Base-by-base conservation (phyloP, 1,140 invertebrate genomes). In the Saccostrea echinata region DNA sequence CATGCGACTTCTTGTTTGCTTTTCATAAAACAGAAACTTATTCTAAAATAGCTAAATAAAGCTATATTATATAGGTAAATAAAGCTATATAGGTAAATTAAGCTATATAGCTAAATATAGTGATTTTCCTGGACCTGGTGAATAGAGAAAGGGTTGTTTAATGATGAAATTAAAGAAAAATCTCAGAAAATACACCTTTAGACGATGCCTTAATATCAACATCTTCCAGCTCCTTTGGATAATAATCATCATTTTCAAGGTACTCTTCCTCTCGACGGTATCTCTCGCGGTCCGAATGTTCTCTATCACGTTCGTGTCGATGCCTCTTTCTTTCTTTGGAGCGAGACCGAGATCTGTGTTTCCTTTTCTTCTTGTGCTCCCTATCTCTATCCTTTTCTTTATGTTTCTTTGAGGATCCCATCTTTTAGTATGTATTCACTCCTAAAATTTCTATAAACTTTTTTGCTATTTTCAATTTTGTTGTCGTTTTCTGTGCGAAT, bases 401-500 rank as follows among this genome's bases (percentile, higher is more conserved):
- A 89, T 95, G 95, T 89, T 95, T 95, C 88, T 95, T 95, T 1
- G 95, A 95, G 0, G 95, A 95, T 13, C 95, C 95, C 95, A 95
- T 95, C 53, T 2, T 87, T 24, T 53, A 27, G 3, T 11, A 76
- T 30, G 33, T 27, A 16, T 30, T 76, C 30, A 76, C 11, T n/a
- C 21, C 12, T 11, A 16, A 3, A 61, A 18, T 2, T 21, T 6
- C 21, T 61, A 21, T 4, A 21, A 61, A 61, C 18, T 21, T 61
- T 52, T n/a, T 61, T 16, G 55, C 18, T 21, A 61, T 61, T 61
- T n/a, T 61, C 18, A 21, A 61, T 61, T 27, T 13, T 30, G 68
- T 76, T 30, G 68, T 76, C 68, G 68, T 76, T 76, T 30, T 76
- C 68, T 30, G 1, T 76, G 68, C 68, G 68, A 61, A 61, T 2